These are phyloP conservation scores for Syngnathus floridae DNA, from an alignment of 2,113 vertebrate genomes.

Conservation along the genomic window DNA sequence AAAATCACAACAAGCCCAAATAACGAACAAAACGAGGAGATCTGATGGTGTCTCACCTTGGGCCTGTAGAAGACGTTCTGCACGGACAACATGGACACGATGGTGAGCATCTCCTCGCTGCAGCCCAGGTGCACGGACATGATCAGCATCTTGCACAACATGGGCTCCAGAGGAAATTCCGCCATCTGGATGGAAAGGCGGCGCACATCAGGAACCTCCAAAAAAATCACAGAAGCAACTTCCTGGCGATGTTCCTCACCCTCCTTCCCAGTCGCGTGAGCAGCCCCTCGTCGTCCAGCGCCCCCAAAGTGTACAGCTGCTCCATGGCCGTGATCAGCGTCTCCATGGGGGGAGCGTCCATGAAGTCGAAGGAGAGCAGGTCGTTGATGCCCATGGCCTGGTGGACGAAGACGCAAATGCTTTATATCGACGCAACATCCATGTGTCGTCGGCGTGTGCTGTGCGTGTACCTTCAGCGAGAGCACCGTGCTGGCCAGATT, in stretches of 20 bases:
- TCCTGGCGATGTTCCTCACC: conserved; percentile 62
- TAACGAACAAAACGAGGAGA: neutral
- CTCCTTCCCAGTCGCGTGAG: conserved; percentile 90
- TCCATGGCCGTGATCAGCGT: conserved; percentile 98
- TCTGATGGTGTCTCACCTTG: conserved; percentile 66
- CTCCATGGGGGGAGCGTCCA: conserved; percentile 98
- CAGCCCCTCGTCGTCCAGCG: conserved; percentile 92
- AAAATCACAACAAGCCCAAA: neutral
- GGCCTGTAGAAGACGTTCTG: conserved; percentile 98
- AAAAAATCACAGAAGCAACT: neutral
- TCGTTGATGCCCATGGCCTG: conserved; percentile 99
- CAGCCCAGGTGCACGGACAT: conserved; percentile 89
- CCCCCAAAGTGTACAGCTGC: conserved; percentile 93
- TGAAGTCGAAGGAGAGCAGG: conserved; percentile 96
- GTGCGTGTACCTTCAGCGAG: conserved; percentile 82
- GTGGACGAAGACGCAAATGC: neutral
- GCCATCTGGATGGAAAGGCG: conserved; percentile 78
- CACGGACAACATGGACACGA: conserved; percentile 85
- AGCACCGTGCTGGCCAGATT: conserved; percentile 94
- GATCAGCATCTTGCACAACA: conserved; percentile 98
- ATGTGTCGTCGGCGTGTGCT: neutral
- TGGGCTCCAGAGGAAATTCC: conserved; percentile 95
- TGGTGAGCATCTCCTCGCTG: conserved; percentile 97
- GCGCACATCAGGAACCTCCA: neutral
- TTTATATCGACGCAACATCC: neutral